These are phyloP conservation scores for Eutolmus rufibarbis DNA, from an alignment of 2,888 invertebrate genomes.

Conservation along the genomic window DNA sequence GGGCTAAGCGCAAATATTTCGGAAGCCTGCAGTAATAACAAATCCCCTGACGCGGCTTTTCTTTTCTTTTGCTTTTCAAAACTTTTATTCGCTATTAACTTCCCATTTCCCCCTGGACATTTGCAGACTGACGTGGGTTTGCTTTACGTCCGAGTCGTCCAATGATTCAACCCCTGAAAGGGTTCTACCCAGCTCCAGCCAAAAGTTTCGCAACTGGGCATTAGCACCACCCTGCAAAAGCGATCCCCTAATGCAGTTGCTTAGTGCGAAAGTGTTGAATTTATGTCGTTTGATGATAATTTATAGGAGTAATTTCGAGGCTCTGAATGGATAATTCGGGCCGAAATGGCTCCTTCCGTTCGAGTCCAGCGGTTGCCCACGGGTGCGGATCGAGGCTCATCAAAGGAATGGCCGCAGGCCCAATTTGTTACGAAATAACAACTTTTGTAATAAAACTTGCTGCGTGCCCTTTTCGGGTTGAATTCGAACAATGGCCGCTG, in stretches of 20 bases:
- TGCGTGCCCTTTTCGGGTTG: not conserved
- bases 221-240: not conserved
- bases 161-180: not conserved
- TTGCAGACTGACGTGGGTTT: not conserved
- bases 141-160: not conserved
- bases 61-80: slow-evolving; percentile 1
- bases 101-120: not conserved
- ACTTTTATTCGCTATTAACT: slow-evolving; percentile 3
- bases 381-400: not conserved
- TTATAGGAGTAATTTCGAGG: not conserved
- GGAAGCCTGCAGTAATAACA: not conserved
- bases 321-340: not conserved
- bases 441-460: slow-evolving; percentile 10
- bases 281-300: slow-evolving; percentile 2
- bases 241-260: not conserved
- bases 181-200: not conserved
- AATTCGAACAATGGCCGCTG: not conserved
- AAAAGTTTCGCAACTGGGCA: not conserved
- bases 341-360: not conserved
- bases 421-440: not conserved
- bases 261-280: not conserved
- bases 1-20: not conserved
- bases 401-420: not conserved
- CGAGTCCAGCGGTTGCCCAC: not conserved
- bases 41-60: not conserved